Base-by-base conservation (phyloP, 2,888 invertebrate genomes). In the Lottia scabra region DNA sequence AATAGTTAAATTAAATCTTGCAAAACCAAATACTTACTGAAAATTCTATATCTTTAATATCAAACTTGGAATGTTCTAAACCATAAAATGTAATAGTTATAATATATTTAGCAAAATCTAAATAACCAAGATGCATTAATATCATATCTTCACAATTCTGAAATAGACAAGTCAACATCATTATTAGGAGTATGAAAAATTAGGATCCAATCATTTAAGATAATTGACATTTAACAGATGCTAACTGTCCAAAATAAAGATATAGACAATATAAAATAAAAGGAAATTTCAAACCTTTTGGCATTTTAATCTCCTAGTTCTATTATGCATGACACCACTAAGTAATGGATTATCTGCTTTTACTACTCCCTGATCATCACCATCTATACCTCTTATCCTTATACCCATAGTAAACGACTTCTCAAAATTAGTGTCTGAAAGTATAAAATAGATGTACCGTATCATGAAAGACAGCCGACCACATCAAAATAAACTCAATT, bases 61-160 rank as follows among this genome's bases (percentile, higher is more conserved):
- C 93, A 89, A 85, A 82, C 72, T 84, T 85, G 43, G 80, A 75
- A 30, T 81, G 93, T 85, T 94, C 94, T 75, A 98, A 92, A 16
- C 95, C 96, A 86, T 94, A 93, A 89, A 98, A 95, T 79, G 93
- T 92, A 16, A 97, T 92, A 26, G 94, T 95, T 69, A 98, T 93
- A 68, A 95, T 93, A 88, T 98, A 98, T 88, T 95, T 95, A 1
- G 94, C 93, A 89, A 94, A 97, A 85, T 96, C 95, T 62, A 98
- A 91, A 80, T 94, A 95, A 26, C 96, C 96, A 74, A 98, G 91
- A 90, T 98, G 98, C 67, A 97, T 91, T 0, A 96, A 92, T 78
- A 95, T 94, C 78, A 98, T 93, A 86, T 96, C 96, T 75, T 95
- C 95, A 89, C 98, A 98, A 26, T 92, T 91, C 89, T 95, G 93